Evolutionary conservation across 1,140 invertebrate genomes (phyloP).

Genomic region (Drosophila punjabiensis): DNA sequence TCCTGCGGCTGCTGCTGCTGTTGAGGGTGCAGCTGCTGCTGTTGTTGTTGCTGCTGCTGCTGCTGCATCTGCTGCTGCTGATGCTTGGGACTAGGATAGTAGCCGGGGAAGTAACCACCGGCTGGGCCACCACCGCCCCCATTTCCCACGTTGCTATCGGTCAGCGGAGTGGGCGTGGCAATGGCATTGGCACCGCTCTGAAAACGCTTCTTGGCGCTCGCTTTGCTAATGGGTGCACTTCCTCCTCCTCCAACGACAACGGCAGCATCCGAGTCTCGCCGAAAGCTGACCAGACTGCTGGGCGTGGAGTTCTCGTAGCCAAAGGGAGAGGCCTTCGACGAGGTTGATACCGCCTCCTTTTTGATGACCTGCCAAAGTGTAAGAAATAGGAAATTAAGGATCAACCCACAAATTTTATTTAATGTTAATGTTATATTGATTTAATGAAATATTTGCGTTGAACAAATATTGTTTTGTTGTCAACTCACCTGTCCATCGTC

Average conservation of each 20-base stretch:
- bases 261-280: slow-evolving; percentile 70
- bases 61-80: slow-evolving; percentile 57
- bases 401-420: neutral
- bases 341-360: slow-evolving; percentile 83
- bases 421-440: too few relatives aligned
- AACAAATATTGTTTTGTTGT: neutral
- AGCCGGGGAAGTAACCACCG: slow-evolving; percentile 69
- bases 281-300: slow-evolving; percentile 69
- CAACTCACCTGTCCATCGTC: slow-evolving; percentile 73
- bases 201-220: slow-evolving; percentile 66
- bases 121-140: slow-evolving; percentile 24
- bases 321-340: slow-evolving; percentile 76
- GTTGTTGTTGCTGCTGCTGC: slow-evolving; percentile 39
- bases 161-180: slow-evolving; percentile 52
- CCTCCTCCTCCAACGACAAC: slow-evolving; percentile 20
- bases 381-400: neutral
- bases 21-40: slow-evolving; percentile 52
- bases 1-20: slow-evolving; percentile 67
- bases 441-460: neutral
- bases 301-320: slow-evolving; percentile 70
- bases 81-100: slow-evolving; percentile 71
- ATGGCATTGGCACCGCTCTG: slow-evolving; percentile 62
- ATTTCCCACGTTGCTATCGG: slow-evolving; percentile 29
- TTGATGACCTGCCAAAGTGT: slow-evolving; percentile 66
- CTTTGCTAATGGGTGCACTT: slow-evolving; percentile 49